Conservation (phyloP, 53 echinoderm and acorn worm species). For the Holothuria scabra region DNA sequence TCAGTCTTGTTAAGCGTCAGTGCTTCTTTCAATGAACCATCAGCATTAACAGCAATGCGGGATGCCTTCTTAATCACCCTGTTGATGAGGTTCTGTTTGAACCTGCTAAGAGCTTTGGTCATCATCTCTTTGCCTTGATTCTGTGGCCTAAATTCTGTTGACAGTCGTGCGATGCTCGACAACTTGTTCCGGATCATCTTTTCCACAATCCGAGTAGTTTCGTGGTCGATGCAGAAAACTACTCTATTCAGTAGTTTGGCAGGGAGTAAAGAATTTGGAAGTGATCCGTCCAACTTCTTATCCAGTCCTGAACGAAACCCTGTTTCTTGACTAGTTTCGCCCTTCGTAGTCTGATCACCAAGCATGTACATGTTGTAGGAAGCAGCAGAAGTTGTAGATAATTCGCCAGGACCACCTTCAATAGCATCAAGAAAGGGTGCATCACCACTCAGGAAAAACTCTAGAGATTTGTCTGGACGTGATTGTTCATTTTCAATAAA, state of each 20-base stretch:
- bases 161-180: neutral
- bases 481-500: neutral
- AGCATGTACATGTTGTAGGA: neutral
- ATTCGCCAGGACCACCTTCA: conserved; percentile 10
- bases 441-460: conserved; percentile 26
- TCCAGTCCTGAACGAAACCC: neutral
- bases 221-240: conserved; percentile 51
- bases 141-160: neutral
- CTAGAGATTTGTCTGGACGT: no score
- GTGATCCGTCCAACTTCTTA: neutral
- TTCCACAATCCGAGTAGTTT: conserved; percentile 29
- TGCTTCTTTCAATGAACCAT: conserved; percentile 3
- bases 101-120: neutral
- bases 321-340: neutral
- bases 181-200: conserved; percentile 4
- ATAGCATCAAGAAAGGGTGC: conserved; percentile 41
- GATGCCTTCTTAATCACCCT: neutral
- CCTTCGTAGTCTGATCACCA: neutral
- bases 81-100: neutral
- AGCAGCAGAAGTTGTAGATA: neutral
- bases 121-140: neutral
- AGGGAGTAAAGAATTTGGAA: neutral
- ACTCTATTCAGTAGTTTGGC: neutral
- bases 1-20: conserved; percentile 12
- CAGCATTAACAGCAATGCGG: neutral